Evolutionary conservation across 2,113 vertebrate species (phyloP), one percentile per base, ranked within the genome.

Genomic region (Colius striatus): DNA sequence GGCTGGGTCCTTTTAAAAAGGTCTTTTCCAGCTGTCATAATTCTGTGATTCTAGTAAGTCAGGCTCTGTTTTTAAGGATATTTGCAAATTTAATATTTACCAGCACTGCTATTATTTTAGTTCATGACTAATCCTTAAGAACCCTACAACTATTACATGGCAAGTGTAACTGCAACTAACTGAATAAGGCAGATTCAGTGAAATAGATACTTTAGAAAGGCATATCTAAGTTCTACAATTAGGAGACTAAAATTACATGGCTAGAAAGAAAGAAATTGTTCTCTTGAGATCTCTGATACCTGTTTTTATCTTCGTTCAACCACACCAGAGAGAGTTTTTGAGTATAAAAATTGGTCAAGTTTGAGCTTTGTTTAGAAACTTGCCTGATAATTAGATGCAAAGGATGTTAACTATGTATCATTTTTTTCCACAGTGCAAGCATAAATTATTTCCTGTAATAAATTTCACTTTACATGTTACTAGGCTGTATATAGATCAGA

Each of bases 371-470:
- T 84, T 95, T 62, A 84, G 77, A 91, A 95, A 86, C 16, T 48
- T 73, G 57, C 38, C 63, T 61, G 68, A 25, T 63, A 92, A 85
- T 73, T 32, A 76, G 36, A 74, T 81, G 72, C 57, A 62, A 84
- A 88, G 48, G 43, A 43, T 84, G 36, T 94, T 93, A 95, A 92
- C 86, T 68, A 68, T 55, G 38, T 72, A 75, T 29, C 0, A 17
- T 71, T 86, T 90, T 86, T 90, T 94, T 90, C 80, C 57, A 84
- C 88, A 61, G 65, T 90, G 79, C 63, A 90, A 94, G 92, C 86
- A 92, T 83, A 81, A 89, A 74, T 74, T 90, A 68, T 74, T 94
- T 97, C 94, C 92, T 89, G 80, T 55, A 84, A 96, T 93, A 94
- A 92, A 12, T 48, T 67, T 77, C 72, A 61, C 65, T 67, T 72